These are phyloP conservation scores for Lordiphosa clarofinis DNA, from an alignment of 1,140 invertebrate species.

Conservation along the genomic window DNA sequence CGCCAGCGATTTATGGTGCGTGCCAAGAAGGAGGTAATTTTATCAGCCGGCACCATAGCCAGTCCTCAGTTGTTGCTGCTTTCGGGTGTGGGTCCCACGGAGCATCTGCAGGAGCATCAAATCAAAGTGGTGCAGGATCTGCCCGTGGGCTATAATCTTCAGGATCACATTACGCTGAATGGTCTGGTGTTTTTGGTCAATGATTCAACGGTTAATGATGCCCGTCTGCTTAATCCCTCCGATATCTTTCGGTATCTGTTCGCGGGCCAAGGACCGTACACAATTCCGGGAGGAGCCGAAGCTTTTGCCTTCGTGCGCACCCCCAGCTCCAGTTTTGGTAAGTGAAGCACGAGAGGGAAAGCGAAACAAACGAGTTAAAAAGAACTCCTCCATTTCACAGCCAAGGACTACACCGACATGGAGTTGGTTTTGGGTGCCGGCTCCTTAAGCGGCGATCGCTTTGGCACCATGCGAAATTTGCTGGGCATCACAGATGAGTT, in stretches of 20 bases:
- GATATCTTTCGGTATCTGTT: slow-evolving; percentile 82
- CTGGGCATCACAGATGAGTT: slow-evolving; percentile 84
- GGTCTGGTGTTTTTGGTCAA: slow-evolving; percentile 86
- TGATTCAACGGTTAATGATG: slow-evolving; percentile 81
- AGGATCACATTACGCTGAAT: slow-evolving; percentile 88
- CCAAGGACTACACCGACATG: slow-evolving; percentile 84
- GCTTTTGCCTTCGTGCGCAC: slow-evolving; percentile 86
- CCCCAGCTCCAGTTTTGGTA: slow-evolving; percentile 71
- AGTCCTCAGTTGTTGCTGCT: slow-evolving; percentile 90
- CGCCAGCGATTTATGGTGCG: slow-evolving; percentile 82
- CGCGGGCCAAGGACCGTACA: slow-evolving; percentile 84
- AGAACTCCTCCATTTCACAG: slow-evolving; percentile 12
- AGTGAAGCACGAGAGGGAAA: not conserved
- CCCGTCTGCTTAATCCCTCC: slow-evolving; percentile 79
- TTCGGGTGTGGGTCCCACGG: slow-evolving; percentile 89
- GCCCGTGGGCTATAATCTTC: slow-evolving; percentile 89
- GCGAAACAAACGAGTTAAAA: no score
- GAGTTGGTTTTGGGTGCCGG: slow-evolving; percentile 88
- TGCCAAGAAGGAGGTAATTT: slow-evolving; percentile 88
- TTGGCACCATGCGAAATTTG: slow-evolving; percentile 84
- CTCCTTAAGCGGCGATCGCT: slow-evolving; percentile 85
- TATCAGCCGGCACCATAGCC: slow-evolving; percentile 87
- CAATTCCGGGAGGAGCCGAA: slow-evolving; percentile 86
- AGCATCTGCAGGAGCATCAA: slow-evolving; percentile 83
- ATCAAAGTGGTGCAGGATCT: slow-evolving; percentile 84